Conservation (phyloP, 2,797 vertebrate genomes). For the Acanthis flammea region DNA sequence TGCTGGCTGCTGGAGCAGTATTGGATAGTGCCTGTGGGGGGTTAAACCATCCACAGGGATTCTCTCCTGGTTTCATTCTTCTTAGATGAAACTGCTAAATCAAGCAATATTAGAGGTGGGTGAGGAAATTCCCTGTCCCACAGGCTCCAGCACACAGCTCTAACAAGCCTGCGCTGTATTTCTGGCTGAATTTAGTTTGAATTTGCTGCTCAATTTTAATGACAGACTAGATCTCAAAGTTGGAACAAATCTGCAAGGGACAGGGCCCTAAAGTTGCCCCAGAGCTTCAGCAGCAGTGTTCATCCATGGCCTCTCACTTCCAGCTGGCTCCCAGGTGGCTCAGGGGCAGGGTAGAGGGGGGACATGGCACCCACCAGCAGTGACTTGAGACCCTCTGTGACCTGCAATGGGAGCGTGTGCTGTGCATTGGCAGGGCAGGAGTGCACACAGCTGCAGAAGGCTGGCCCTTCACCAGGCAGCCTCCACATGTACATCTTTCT, state of each 20-base stretch:
- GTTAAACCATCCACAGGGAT: neutral
- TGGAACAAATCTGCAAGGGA: neutral
- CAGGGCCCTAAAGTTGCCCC: fast-evolving
- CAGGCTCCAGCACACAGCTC: neutral
- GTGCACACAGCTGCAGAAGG: neutral
- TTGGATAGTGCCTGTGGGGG: neutral
- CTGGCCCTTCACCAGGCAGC: neutral
- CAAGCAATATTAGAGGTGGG: neutral
- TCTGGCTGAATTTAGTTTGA: neutral
- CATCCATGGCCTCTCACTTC: neutral
- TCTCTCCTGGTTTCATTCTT: neutral
- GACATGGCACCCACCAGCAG: neutral
- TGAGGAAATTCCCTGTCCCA: neutral
- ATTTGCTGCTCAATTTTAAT: neutral
- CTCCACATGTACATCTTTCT: neutral
- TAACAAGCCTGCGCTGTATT: neutral
- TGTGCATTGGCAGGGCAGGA: neutral
- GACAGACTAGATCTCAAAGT: neutral
- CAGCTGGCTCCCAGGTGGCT: fast-evolving
- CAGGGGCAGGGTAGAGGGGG: neutral
- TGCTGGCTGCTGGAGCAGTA: neutral
- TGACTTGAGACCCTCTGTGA: neutral
- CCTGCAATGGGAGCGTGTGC: neutral
- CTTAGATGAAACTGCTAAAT: neutral
- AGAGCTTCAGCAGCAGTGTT: neutral